phyloP scores from a whole-genome alignment of 2,113 vertebrate species.

The Lagopus leucura region DNA sequence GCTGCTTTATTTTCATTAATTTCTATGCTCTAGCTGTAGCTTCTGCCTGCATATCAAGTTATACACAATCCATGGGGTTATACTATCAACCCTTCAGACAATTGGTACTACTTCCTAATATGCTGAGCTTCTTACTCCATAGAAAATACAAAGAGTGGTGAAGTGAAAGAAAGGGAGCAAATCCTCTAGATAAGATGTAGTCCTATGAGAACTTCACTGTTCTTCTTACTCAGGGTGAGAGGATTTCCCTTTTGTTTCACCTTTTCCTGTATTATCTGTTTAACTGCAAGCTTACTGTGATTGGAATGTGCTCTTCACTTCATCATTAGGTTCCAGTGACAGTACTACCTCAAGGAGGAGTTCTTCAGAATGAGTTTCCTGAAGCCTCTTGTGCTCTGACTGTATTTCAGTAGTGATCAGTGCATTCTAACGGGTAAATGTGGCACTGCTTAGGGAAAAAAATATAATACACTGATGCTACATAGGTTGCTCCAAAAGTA shows the following conservation, averaged over 20 bases:
- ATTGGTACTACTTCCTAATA: neutral
- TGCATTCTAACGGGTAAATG: neutral
- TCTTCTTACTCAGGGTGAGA: neutral
- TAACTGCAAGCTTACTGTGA: neutral
- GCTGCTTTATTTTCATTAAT: too few species aligned
- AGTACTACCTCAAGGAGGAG: neutral
- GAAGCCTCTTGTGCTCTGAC: neutral
- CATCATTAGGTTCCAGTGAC: neutral
- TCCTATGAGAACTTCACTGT: neutral
- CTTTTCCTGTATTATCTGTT: neutral
- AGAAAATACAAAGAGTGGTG: neutral
- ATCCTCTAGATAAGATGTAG: neutral
- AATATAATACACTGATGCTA: neutral
- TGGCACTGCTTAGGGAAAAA: neutral
- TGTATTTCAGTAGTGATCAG: neutral
- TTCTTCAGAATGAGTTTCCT: neutral
- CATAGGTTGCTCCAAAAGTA: too few species aligned
- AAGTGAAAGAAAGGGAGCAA: neutral
- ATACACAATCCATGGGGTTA: neutral
- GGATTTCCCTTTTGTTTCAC: neutral
- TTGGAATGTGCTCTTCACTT: neutral
- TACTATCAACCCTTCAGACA: neutral
- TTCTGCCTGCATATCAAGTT: neutral
- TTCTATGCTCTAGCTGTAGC: neutral
- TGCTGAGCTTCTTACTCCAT: neutral